Base-by-base conservation (phyloP, 2,113 vertebrate species). In the Climacteris rufus region DNA sequence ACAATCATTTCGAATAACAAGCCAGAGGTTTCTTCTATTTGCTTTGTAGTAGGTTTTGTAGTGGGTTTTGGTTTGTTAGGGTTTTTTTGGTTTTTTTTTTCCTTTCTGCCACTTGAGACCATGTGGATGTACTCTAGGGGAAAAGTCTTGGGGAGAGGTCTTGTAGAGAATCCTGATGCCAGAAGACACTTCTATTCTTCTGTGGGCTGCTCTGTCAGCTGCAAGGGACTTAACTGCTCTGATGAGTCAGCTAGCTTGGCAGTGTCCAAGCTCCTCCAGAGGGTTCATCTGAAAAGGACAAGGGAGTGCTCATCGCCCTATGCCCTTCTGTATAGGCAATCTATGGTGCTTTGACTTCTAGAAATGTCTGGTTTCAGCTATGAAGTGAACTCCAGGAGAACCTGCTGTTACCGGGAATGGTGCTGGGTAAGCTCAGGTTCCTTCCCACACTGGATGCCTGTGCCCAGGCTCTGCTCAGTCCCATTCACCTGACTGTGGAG, bases 381-480 rank as follows among this genome's bases (percentile, higher is more conserved):
- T 22, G 52, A 42, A n/a, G 21, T 7, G 27, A 68, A 8, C 24
- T 66, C 10, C 33, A n/a, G 52, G 35, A 66, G 37, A 59, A 8
- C 17, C 17, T 60, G 27, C 25, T 68, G 0, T 83, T 42, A 35
- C 56, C 82, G 65, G 61, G 39, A 91, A 42, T 3, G 17, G 12
- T 5, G 10, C 14, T 80, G 54, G 10, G 11, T 61, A n/a, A 23
- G 60, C 47, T 83, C 47, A 40, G 39, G 54, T 94, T 40, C 39
- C 9, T 49, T 87, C 59, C 54, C 8, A 0, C 0, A 7, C 33
- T 5, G 7, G 7, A 4, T 56, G 15, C 44, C 2, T 3, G n/a
- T 35, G 42, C 39, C 37, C 7, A 17, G 39, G 23, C 24, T 87
- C 56, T 69, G 69, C 68, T 61, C 33, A 30, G 89, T 33, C 49